A percentile compares a stretch with the other conserved stretches of the same genome.
Evolutionary conservation across 92 coral and sea anemone species (phyloP).

Genomic region (Nematostella vectensis): DNA sequence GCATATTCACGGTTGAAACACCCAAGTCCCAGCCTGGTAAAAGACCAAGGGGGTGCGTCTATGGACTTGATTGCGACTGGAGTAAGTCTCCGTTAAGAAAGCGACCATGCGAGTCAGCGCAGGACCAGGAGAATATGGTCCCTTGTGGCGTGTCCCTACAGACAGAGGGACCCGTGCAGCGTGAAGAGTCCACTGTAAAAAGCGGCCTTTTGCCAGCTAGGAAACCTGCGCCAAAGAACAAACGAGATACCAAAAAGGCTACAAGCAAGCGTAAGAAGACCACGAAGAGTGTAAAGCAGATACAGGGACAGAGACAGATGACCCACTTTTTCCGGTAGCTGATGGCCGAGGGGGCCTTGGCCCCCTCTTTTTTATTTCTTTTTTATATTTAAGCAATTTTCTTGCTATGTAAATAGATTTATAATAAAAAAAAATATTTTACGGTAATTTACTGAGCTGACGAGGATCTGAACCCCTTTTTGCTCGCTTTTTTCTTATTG

Average conservation of each 20-base stretch:
- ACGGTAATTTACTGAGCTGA: no score
- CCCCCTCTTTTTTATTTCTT: no score
- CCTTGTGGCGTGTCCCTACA: neutral
- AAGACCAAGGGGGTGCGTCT: slow-evolving; percentile 26
- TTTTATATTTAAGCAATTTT: no score
- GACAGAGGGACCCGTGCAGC: neutral
- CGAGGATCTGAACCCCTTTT: no score
- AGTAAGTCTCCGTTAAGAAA: slow-evolving; percentile 32
- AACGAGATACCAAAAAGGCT: slow-evolving; percentile 24
- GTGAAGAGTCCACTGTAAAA: neutral
- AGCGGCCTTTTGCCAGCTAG: neutral
- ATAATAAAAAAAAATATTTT: no score
- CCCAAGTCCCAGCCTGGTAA: slow-evolving; percentile 52
- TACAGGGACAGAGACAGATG: slow-evolving; percentile 69
- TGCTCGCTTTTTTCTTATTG: no score
- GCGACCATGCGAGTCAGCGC: slow-evolving; percentile 41
- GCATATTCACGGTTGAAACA: slow-evolving; percentile 27
- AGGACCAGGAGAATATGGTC: slow-evolving; percentile 52
- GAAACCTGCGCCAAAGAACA: neutral
- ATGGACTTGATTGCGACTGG: slow-evolving; percentile 1
- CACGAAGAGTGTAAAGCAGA: slow-evolving; percentile 29
- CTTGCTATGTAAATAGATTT: no score
- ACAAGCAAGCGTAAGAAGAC: slow-evolving; percentile 41
- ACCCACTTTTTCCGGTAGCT: slow-evolving; percentile 61
- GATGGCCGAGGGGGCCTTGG: neutral